These are phyloP conservation scores for Dryobotodes eremita DNA, from an alignment of 2,888 invertebrate species.

Conservation along the genomic window DNA sequence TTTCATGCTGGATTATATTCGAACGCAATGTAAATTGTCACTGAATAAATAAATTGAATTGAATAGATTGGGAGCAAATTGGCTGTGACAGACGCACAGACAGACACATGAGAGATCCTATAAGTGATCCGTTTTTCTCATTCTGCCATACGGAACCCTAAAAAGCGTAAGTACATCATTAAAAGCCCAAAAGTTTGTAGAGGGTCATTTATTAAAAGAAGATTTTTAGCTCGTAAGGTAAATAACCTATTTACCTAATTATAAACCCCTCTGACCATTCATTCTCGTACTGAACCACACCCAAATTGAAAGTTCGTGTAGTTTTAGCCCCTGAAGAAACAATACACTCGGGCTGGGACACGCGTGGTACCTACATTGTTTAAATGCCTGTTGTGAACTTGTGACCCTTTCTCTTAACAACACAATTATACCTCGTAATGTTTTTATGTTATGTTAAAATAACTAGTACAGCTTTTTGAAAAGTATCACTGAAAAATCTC, in stretches of 20 bases:
- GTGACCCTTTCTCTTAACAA: slow-evolving; percentile 6
- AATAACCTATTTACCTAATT: slow-evolving; percentile 18
- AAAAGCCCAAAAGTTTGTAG: background rate
- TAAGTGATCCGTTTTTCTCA: background rate
- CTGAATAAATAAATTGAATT: no score
- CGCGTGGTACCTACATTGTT: background rate
- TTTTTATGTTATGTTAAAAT: background rate
- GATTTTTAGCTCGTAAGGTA: background rate
- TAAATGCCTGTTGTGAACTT: slow-evolving; percentile 26
- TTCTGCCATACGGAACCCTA: background rate
- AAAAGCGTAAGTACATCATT: background rate
- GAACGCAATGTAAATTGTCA: no score
- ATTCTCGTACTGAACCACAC: slow-evolving; percentile 1
- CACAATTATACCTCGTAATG: slow-evolving; percentile 1
- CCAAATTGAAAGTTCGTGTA: slow-evolving; percentile 55
- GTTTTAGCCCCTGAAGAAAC: slow-evolving; percentile 30
- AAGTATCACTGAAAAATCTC: background rate
- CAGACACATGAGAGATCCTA: background rate
- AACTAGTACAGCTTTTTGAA: slow-evolving; percentile 6
- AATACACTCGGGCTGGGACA: slow-evolving; percentile 5
- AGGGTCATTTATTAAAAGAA: background rate
- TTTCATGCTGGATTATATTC: no score
- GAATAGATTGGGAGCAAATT: background rate
- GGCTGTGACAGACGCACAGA: no score
- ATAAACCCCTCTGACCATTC: slow-evolving; percentile 16